Conservation (phyloP, 2,888 invertebrate genomes). For the Aquatica leii region DNA sequence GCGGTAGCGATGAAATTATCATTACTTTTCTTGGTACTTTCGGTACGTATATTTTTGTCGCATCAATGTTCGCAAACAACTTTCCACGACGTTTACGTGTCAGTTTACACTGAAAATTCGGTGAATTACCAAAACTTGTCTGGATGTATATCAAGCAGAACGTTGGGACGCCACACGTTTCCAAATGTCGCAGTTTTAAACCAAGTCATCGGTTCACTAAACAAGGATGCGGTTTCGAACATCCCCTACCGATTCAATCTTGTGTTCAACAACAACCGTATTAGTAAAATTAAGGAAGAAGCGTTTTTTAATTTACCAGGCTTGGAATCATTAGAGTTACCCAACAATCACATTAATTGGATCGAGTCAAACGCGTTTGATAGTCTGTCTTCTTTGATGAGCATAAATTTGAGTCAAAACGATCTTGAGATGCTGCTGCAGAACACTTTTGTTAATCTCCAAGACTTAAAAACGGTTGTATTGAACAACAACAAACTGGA, state of each 20-base stretch:
- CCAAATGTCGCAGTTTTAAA: background rate
- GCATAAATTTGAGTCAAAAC: background rate
- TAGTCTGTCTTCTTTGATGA: background rate
- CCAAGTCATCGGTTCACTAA: background rate
- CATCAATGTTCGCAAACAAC: background rate
- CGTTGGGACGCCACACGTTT: background rate
- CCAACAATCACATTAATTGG: background rate
- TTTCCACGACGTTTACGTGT: background rate
- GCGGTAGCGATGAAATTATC: too few species aligned
- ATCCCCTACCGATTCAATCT: background rate
- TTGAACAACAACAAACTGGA: background rate
- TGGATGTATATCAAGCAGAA: background rate
- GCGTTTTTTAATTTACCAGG: constrained; percentile 5
- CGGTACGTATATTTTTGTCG: background rate
- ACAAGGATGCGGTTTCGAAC: background rate
- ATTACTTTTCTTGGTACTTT: background rate
- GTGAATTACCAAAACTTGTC: background rate
- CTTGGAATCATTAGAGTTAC: background rate
- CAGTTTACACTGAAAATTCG: background rate
- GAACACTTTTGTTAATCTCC: background rate
- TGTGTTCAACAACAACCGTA: background rate
- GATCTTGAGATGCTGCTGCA: constrained; percentile 4
- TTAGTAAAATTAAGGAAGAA: background rate
- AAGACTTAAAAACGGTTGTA: background rate
- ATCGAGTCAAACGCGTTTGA: constrained; percentile 9